These are phyloP conservation scores for Psylliodes chrysocephalus DNA, from an alignment of 2,888 invertebrate species.

Conservation along the genomic window DNA sequence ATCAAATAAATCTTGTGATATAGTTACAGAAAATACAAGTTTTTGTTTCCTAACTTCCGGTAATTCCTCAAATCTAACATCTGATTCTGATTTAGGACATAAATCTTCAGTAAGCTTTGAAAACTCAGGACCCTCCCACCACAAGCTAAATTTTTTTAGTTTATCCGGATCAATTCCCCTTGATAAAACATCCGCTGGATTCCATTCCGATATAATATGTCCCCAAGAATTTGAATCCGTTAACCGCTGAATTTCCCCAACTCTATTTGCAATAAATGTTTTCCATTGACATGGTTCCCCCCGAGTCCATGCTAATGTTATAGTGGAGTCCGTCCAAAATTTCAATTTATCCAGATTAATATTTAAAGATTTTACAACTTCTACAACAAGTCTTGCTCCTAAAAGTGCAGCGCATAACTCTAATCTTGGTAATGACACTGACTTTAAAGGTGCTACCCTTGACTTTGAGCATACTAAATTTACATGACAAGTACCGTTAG, in stretches of 20 bases:
- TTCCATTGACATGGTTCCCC: not conserved
- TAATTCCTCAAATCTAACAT: not conserved
- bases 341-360: too few relatives aligned
- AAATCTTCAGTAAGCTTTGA: not conserved
- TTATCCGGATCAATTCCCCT: constrained; percentile 3
- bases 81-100: not conserved
- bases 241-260: not conserved
- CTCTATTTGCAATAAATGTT: constrained; percentile 3
- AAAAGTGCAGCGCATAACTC: too few relatives aligned
- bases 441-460: not conserved
- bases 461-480: constrained; percentile 2
- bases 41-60: not conserved
- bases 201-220: constrained; percentile 10
- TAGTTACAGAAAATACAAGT: not conserved
- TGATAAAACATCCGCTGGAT: constrained; percentile 13
- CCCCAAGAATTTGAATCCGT: constrained; percentile 1
- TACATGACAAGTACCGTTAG: not conserved
- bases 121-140: constrained; percentile 12
- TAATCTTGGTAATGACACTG: not conserved
- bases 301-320: constrained; percentile 10
- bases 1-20: not conserved
- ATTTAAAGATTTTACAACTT: too few relatives aligned
- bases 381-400: too few relatives aligned
- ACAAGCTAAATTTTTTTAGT: not conserved
- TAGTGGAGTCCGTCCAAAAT: constrained; percentile 17